These are phyloP conservation scores for Plectropomus leopardus DNA, from an alignment of 2,113 vertebrate genomes.

Conservation along the genomic window DNA sequence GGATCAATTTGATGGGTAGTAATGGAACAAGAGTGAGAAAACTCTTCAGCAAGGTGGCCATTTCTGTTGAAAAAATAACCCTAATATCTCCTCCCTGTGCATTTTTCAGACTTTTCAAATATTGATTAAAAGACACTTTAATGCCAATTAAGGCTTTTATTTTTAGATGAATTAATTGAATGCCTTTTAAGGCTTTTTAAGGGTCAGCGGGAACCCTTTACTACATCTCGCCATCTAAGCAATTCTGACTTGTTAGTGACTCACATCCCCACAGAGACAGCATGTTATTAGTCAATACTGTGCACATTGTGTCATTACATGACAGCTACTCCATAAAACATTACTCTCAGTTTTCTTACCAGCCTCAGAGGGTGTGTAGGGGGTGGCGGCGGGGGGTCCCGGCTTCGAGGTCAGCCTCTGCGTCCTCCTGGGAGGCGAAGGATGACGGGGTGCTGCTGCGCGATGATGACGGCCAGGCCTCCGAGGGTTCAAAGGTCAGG, in stretches of 20 bases:
- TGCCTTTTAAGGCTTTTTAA: too few relatives aligned
- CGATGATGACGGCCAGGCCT: slow-evolving; percentile 81
- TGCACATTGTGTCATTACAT: neutral
- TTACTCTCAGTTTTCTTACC: slow-evolving; percentile 61
- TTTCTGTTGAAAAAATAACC: too few relatives aligned
- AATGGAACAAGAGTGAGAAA: too few relatives aligned
- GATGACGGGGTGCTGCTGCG: slow-evolving; percentile 84
- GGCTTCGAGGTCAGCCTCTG: slow-evolving; percentile 72
- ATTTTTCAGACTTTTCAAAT: too few relatives aligned
- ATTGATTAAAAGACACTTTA: too few relatives aligned
- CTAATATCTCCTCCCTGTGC: too few relatives aligned
- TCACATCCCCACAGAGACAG: neutral
- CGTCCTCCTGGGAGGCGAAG: slow-evolving; percentile 85
- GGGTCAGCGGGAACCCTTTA: too few relatives aligned
- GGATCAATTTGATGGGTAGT: neutral
- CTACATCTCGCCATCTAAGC: neutral
- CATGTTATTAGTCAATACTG: neutral
- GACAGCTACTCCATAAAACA: neutral
- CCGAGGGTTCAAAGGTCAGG: slow-evolving; percentile 86
- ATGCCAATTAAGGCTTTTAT: too few relatives aligned
- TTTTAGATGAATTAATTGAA: too few relatives aligned
- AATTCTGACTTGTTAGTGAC: slow-evolving; percentile 2
- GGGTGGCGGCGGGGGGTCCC: slow-evolving; percentile 55
- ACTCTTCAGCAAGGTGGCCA: too few relatives aligned
- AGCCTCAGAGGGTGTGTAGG: slow-evolving; percentile 69